These are phyloP conservation scores for Pterois miles DNA, from an alignment of 2,797 vertebrate species.

Conservation along the genomic window DNA sequence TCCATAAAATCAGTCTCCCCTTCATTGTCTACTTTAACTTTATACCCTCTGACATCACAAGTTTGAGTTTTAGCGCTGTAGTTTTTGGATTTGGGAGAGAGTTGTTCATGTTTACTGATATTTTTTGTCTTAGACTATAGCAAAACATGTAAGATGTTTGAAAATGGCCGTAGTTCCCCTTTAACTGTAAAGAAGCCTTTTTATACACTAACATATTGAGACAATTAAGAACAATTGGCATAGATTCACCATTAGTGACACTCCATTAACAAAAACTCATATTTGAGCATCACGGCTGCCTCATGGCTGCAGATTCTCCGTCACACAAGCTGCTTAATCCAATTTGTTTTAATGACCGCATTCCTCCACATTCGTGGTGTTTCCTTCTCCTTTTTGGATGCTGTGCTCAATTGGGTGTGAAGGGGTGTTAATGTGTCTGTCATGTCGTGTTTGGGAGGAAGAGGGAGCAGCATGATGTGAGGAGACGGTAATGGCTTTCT, in stretches of 20 bases:
- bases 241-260: slow-evolving; percentile 16
- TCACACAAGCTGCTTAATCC: slow-evolving; percentile 28
- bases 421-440: slow-evolving; percentile 79
- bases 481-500: slow-evolving; percentile 70
- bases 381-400: slow-evolving; percentile 56
- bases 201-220: not conserved
- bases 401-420: slow-evolving; percentile 76
- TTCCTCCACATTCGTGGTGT: slow-evolving; percentile 51
- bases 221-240: slow-evolving; percentile 31
- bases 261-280: slow-evolving; percentile 44
- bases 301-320: slow-evolving; percentile 16
- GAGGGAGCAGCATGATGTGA: slow-evolving; percentile 61
- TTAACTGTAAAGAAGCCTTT: not conserved
- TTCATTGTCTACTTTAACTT: too few relatives aligned
- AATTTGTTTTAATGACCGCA: slow-evolving; percentile 48
- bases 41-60: too few relatives aligned
- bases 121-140: too few relatives aligned
- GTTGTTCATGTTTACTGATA: too few relatives aligned
- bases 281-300: slow-evolving; percentile 37
- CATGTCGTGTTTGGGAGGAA: slow-evolving; percentile 65
- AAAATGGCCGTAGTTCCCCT: too few relatives aligned
- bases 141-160: too few relatives aligned
- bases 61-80: accelerated
- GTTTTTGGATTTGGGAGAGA: too few relatives aligned
- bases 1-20: too few relatives aligned